Evolutionary conservation across 1,140 invertebrate species (phyloP), one percentile per base, ranked within the genome.

Genomic region (Bombus polaris): DNA sequence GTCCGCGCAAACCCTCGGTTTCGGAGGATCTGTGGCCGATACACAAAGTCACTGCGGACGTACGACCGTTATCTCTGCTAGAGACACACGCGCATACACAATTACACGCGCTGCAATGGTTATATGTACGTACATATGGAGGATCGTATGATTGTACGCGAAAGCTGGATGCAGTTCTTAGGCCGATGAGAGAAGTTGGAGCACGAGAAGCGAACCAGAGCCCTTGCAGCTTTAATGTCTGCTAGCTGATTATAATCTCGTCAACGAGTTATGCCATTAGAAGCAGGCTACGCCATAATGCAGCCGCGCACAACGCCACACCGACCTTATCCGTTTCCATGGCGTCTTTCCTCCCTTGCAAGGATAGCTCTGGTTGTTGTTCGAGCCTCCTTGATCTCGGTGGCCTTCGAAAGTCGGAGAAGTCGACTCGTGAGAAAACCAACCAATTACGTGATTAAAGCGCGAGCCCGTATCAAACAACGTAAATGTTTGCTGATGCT

Each of bases 231-330:
- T 95, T 94, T 94, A 95, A 95, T 94, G 93, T 93, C 90, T 90
- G 91, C 90, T 92, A 92, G 92, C 92, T 94, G 94, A 95, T 95
- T 95, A 95, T 95, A 94, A 95, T 94, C 94, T 95, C 94, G 93
- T 95, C 94, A 95, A 92, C 94, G 94, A 94, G 94, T 94, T 95
- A 95, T 93, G 91, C 88, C 92, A 83, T 92, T 91, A 92, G 91
- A 85, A 90, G 74, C 85, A 85, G 62, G 83, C 85, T 89, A 83
- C 79, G 81, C 78, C 68, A 62, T 89, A 89, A 89, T 87, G 79
- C 74, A 42, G 47, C 47, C 81, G 35, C 71, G 77, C 74, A 35
- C 68, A 37, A 57, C 75, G 39, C 25, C 57, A 2, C 81, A 32
- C 57, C 44, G 65, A 15, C 73, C 78, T 88, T 80, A 81, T 81